Base-by-base conservation (phyloP, 2,797 vertebrate genomes). In the Neosalanx taihuensis region DNA sequence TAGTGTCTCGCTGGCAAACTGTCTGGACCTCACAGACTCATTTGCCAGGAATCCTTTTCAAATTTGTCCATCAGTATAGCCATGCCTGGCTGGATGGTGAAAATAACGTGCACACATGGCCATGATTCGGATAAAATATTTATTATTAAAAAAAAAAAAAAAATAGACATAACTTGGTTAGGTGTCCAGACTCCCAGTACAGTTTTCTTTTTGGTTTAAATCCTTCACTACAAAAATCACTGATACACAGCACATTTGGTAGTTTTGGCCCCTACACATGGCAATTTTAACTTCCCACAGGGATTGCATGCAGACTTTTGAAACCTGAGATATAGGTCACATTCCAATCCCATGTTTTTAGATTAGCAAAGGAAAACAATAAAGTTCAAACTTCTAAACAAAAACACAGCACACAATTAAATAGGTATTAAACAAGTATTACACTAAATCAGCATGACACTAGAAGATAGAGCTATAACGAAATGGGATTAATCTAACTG, bases 61-160 rank as follows among this genome's bases (percentile, higher is more conserved):
- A n/a, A n/a, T n/a, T n/a, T n/a, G n/a, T n/a, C 37, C 37, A 7
- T 41, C 37, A 41, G 12, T 41, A 41, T 41, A 10, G 37, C 9
- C 10, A 41, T 41, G 17, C 17, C 15, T 53, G 51, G 15, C 51
- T 17, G 1, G 51, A 53, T 18, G 51, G 1, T 56, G 18, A 56
- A 56, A 56, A 17, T 5, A 56, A 56, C n/a, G 3, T n/a, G 15
- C 51, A 56, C 17, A 56, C 15, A 53, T 53, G 17, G 51, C 51
- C 51, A 64, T 17, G 41, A n/a, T 63, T 2, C 30, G 31, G 67
- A 74, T 80, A 82, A 67, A 87, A 85, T 82, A 89, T 90, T 88
- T 89, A 89, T 88, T 89, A 72, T 77, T 79, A 83, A 78, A 81
- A n/a, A n/a, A n/a, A n/a, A n/a, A n/a, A n/a, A n/a, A n/a, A n/a